Base-by-base conservation (phyloP, 2,113 vertebrate genomes). In the Nanger granti region DNA sequence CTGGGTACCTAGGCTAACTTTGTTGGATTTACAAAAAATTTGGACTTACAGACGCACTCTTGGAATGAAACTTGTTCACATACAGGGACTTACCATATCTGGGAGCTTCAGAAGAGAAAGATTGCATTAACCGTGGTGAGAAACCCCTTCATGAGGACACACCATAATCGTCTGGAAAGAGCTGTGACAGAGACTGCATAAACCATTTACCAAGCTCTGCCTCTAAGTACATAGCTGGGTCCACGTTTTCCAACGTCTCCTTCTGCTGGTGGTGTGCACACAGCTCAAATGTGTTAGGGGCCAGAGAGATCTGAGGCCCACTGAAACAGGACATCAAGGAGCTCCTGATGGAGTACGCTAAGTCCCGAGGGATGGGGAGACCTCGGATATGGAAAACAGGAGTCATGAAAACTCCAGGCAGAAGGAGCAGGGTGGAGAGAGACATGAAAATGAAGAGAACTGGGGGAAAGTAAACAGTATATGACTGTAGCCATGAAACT, bases 241-340 rank as follows among this genome's bases (percentile, higher is more conserved):
- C 52, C n/a, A 20, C 0, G 0, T 44, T 22, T 49, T n/a, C 59
- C 22, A 28, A 1, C 49, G 14, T n/a, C 22, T 47, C n/a, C 29
- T 55, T 20, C 59, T 29, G 17, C 31, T 29, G 79, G 10, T 2
- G 22, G 28, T 34, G 26, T 55, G 14, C 15, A 20, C 76, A 2
- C 12, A 29, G 64, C 26, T 17, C 44, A 79, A 22, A 24, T 14
- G n/a, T 26, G 7, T 28, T 34, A 12, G 44, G 14, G 24, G 31
- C 5, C 22, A 52, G 41, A 55, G 26, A 28, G 1, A 8, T 29
- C n/a, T 1, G n/a, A 55, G 57, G 55, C 31, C 12, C 83, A 24
- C 22, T 31, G 6, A 31, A n/a, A 41, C 5, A 29, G 26, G 10
- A 4, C 89, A 44, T 14, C 47, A 13, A 14, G 29, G 59, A n/a